Base-by-base conservation (phyloP, 2,888 invertebrate genomes). In the Drosophila leonis region DNA sequence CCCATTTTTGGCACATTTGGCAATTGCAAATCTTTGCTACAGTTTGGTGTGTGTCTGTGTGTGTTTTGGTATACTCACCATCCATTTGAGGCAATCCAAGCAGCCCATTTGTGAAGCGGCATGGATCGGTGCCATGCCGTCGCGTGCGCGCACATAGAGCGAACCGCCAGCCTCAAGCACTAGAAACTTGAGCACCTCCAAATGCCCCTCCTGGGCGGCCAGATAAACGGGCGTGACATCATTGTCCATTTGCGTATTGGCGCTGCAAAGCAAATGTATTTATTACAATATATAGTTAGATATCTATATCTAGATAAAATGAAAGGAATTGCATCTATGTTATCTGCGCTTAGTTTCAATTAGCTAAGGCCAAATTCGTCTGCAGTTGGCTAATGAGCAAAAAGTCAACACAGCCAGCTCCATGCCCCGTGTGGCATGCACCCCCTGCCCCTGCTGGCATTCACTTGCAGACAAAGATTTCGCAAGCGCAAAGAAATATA, bases 31-130 rank as follows among this genome's bases (percentile, higher is more conserved):
- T 77, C 8, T 49, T 54, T 33, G 61, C 49, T 59, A 65, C 57
- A 62, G 39, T 71, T 74, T 70, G 39, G 27, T 59, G 13, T 13
- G 20, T 42, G 31, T 49, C 8, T 66, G 10, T 48, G 49, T 54
- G 39, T 56, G 27, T 57, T 1, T 24, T 44, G 24, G 18, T 9
- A 9, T 63, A 90, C 92, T 95, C 91, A 97, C 97, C 97, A 98
- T 97, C 97, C 97, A 98, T 93, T 97, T 96, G 67, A 98, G 96
- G 92, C 97, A 97, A 92, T 96, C 95, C 66, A 97, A 93, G 87
- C 97, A 97, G 27, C 97, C 97, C 94, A 97, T 97, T 94, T 98
- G 98, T 69, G 97, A 97, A 54, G 98, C 97, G 12, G 97, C 97
- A 93, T 98, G 98, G 68, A 98, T 95, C 59, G 97, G 97, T 70